Conservation (phyloP, 2,113 vertebrate species). For the Malurus elegans region DNA sequence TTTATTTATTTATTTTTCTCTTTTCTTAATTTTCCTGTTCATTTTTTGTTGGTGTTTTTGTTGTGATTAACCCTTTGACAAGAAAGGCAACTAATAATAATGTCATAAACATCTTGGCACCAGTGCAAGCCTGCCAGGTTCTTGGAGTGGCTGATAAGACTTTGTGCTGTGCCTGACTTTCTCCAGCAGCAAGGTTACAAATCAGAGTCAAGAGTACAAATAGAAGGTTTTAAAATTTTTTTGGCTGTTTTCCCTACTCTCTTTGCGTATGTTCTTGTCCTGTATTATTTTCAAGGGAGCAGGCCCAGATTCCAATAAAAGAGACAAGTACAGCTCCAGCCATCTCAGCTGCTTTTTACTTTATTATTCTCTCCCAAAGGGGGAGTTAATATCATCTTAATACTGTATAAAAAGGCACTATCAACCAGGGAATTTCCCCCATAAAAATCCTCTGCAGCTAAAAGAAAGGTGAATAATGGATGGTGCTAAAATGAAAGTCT, state of each 20-base stretch:
- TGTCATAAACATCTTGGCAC: background rate
- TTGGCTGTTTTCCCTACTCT: background rate
- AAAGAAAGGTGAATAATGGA: constrained; percentile 29
- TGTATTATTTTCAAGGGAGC: background rate
- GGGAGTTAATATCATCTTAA: constrained; percentile 34
- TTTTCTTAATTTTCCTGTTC: background rate
- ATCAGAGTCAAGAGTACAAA: background rate
- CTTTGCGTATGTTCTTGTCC: background rate
- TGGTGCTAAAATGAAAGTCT: constrained; percentile 35
- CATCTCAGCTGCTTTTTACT: constrained; percentile 29
- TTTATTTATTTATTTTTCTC: fast-evolving
- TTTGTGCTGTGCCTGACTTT: background rate
- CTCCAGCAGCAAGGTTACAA: background rate
- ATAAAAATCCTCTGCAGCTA: constrained; percentile 16
- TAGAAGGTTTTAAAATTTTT: background rate
- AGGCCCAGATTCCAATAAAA: background rate
- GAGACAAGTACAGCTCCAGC: background rate
- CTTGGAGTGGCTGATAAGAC: background rate
- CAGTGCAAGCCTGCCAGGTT: background rate
- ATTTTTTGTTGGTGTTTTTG: background rate
- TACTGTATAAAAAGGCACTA: constrained; percentile 36
- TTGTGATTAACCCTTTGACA: background rate
- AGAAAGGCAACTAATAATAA: background rate
- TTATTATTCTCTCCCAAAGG: constrained; percentile 30
- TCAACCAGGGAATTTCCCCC: constrained; percentile 17